phyloP scores from a whole-genome alignment of 2,113 vertebrate species.

The Tragelaphus imberbis region DNA sequence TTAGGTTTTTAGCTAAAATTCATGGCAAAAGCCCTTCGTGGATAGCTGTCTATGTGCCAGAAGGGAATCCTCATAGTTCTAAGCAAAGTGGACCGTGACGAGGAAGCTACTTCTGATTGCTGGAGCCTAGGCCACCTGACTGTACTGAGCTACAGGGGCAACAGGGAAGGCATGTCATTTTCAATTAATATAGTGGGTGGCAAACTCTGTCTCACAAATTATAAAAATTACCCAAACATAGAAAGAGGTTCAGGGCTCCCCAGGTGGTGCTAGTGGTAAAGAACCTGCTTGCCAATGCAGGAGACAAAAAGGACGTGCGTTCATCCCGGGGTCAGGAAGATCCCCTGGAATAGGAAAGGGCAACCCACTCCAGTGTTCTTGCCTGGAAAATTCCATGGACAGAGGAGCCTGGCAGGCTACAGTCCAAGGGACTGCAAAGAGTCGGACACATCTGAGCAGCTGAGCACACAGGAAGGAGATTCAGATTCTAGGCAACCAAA shows the following conservation, averaged over 20 bases:
- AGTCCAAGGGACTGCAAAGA: not conserved
- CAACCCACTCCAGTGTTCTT: not conserved
- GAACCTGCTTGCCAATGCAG: not conserved
- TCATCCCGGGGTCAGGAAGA: not conserved
- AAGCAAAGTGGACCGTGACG: not conserved
- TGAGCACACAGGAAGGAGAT: not conserved
- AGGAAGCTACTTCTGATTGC: not conserved
- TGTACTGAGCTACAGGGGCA: not conserved
- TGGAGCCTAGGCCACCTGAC: not conserved
- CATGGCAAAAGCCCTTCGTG: not conserved
- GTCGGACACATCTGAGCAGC: accelerated
- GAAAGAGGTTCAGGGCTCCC: not conserved
- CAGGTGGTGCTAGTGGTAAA: not conserved
- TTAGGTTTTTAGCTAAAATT: not conserved
- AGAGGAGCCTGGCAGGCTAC: not conserved
- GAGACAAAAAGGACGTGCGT: not conserved
- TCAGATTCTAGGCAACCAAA: not conserved
- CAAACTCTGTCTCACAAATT: not conserved
- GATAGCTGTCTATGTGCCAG: not conserved
- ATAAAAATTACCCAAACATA: not conserved
- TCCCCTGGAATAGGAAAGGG: not conserved
- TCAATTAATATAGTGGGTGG: not conserved
- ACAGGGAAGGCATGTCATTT: not conserved
- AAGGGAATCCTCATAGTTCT: not conserved
- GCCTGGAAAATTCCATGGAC: not conserved